Base-by-base conservation (phyloP, 2,113 vertebrate species). In the Anguilla rostrata region DNA sequence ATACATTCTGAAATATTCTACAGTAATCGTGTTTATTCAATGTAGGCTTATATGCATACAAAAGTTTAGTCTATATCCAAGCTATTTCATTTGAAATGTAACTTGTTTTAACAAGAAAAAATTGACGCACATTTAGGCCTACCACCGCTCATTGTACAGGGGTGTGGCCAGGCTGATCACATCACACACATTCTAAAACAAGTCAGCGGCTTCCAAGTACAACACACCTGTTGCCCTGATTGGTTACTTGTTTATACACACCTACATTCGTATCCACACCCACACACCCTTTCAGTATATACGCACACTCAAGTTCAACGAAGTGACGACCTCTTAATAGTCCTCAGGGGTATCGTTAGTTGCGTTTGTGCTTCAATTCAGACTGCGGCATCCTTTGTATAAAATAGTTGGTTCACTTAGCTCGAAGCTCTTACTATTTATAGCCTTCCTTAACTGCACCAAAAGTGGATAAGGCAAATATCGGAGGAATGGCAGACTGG, bases 401-500 rank as follows among this genome's bases (percentile, higher is more conserved):
- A 12, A 1, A 12, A 71, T 6, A 8, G 2, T n/a, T 40, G 0
- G 60, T 26, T 66, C 16, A 18, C 26, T 6, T 20, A n/a, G 15
- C 34, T 29, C 0, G 26, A 26, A n/a, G 11, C 15, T 63, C n/a
- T 22, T 16, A n/a, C 22, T 46, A 46, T 26, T 41, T 26, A 16
- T 46, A 57, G 22, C 39, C 0, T 39, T 39, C 16, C 39, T 16
- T 11, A 9, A 22, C 39, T 82, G 18, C 12, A 22, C 46, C 7
- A 29, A 16, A 12, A 26, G 8, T 46, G 39, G n/a, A 29, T 29
- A 75, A 3, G 9, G 71, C 11, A 75, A 75, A 75, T 26, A 20
- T 7, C 8, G 3, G 14, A 75, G 53, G 34, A 0, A 96, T 96
- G 95, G 92, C 94, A 22, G 94, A 95, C 12, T 96, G 94, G 95